Evolutionary conservation across 2,113 vertebrate genomes (phyloP).

Genomic region (Actenoides hombroni): DNA sequence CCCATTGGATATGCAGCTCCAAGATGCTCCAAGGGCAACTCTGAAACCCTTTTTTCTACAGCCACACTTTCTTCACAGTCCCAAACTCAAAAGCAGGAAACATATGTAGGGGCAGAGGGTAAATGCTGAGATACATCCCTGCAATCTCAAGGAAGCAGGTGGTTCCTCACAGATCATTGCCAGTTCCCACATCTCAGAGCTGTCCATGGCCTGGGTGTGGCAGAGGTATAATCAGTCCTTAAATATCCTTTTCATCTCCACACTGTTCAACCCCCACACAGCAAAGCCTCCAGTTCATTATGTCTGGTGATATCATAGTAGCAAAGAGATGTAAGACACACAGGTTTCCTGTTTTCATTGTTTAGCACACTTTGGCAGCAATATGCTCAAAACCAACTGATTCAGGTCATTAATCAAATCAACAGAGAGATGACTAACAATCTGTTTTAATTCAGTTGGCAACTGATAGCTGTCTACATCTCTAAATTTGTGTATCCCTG

Average conservation of each 20-base stretch:
- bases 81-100: conserved; percentile 15
- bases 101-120: neutral
- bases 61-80: neutral
- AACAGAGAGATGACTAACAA: neutral
- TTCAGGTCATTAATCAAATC: conserved; percentile 16
- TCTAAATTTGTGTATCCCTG: neutral
- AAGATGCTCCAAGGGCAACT: neutral
- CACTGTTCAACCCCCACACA: neutral
- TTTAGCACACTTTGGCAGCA: neutral
- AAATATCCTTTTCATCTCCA: neutral
- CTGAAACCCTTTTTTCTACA: neutral
- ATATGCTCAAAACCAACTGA: neutral
- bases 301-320: neutral
- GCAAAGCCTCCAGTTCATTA: neutral
- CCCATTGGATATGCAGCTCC: accelerated
- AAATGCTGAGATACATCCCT: neutral
- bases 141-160: conserved; percentile 62
- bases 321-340: neutral
- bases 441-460: conserved; percentile 19
- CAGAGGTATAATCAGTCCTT: neutral
- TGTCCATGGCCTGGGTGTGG: neutral
- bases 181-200: neutral
- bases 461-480: neutral
- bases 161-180: conserved; percentile 24
- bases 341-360: conserved; percentile 26